These are phyloP conservation scores for Graphium colonna DNA, from an alignment of 2,888 invertebrate species.

Conservation along the genomic window DNA sequence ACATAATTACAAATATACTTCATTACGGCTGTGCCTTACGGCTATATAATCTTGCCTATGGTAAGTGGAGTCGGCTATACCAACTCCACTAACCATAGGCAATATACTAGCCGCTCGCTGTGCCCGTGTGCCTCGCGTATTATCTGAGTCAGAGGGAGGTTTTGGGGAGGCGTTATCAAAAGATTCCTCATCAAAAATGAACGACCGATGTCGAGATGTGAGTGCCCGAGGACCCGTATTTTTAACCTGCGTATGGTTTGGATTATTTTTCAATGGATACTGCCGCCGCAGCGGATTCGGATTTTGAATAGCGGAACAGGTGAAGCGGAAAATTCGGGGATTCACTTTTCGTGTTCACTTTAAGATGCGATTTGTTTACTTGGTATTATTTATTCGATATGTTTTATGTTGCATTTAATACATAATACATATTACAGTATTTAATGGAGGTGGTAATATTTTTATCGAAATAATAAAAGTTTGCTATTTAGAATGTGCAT, in stretches of 20 bases:
- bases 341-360: background rate
- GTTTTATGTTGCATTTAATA: too few relatives aligned
- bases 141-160: constrained; percentile 50
- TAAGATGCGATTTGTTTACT: too few relatives aligned
- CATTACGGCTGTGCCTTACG: too few relatives aligned
- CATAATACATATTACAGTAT: too few relatives aligned
- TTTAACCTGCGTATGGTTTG: constrained; percentile 41
- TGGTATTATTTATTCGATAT: too few relatives aligned
- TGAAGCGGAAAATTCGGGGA: constrained; percentile 6
- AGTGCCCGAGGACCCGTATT: constrained; percentile 46
- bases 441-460: too few relatives aligned
- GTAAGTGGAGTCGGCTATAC: too few relatives aligned
- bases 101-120: background rate
- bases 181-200: constrained; percentile 75
- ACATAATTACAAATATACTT: too few relatives aligned
- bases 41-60: too few relatives aligned
- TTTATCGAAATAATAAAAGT: too few relatives aligned
- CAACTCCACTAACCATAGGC: too few relatives aligned
- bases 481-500: too few relatives aligned
- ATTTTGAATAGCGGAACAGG: constrained; percentile 21
- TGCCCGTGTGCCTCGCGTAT: constrained; percentile 45
- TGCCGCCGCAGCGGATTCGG: constrained; percentile 30
- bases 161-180: constrained; percentile 60
- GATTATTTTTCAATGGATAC: constrained; percentile 47
- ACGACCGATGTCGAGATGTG: constrained; percentile 61